Evolutionary conservation across 2,888 invertebrate species (phyloP), one percentile per base, ranked within the genome.

Genomic region (Hirudinaria manillensis): DNA sequence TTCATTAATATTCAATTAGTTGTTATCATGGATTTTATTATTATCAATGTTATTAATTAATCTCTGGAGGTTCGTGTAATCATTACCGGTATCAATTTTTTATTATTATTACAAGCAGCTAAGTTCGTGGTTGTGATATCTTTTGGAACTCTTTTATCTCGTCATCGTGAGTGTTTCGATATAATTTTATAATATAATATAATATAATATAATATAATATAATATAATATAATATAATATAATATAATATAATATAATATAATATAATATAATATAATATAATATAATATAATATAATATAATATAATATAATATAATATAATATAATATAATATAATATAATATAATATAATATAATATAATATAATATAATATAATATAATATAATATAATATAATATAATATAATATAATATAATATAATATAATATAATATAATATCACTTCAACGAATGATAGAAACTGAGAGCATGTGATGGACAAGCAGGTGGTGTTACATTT

Each of bases 141-240:
- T n/a, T n/a, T n/a, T n/a, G n/a, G n/a, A n/a, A n/a, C n/a, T n/a
- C n/a, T n/a, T n/a, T n/a, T n/a, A n/a, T n/a, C n/a, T n/a, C n/a
- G n/a, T n/a, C n/a, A n/a, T n/a, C n/a, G n/a, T n/a, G n/a, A n/a
- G n/a, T n/a, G n/a, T n/a, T n/a, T n/a, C n/a, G n/a, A n/a, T n/a
- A n/a, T n/a, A n/a, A n/a, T n/a, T n/a, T n/a, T 53, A 53, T 53
- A 53, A 53, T 53, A 53, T 53, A 53, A 53, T 53, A 53, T 53
- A 53, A 53, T 53, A 53, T 53, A 53, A 53, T 53, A 53, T 53
- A 53, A 53, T 53, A 53, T 53, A 53, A 53, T 53, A 53, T 53
- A 53, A 53, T 53, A 53, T 53, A 53, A 53, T 53, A 53, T 53
- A 53, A 53, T 53, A 53, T 53, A 53, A 53, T 53, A 53, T 53